Evolutionary conservation across 2,888 invertebrate genomes (phyloP), one percentile per base, ranked within the genome.

Genomic region (Meteorus colon): DNA sequence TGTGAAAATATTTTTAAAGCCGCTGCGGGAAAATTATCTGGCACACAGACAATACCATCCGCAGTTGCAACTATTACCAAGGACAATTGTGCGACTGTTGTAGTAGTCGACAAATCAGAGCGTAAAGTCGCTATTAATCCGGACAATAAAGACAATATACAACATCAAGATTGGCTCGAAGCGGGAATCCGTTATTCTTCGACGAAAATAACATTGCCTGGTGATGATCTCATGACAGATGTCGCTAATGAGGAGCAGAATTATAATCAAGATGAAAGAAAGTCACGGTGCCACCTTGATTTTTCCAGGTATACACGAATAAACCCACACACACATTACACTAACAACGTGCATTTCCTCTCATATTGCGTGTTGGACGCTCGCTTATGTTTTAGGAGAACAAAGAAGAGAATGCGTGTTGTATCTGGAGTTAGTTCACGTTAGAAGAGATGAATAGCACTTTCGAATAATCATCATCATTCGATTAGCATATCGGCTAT

Each of bases 131-230:
- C 80, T 3, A 75, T 81, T 79, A 84, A 84, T 48, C 82, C 83
- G 74, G 85, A 85, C 71, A 89, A 87, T 76, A 89, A 83, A 76
- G 85, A 85, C 73, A 89, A 88, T 76, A 89, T 89, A 70, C 85
- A 86, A 74, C 86, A 87, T 62, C 86, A 87, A 79, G 89, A 89
- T 73, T 89, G 89, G 89, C 83, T 89, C 41, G 89, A 89, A 75
- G 84, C 84, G 24, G 89, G 89, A 8, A 82, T 89, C 45, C 85
- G 84, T 76, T 89, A 89, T 81, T 88, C 89, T 48, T 89, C 89
- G 71, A 89, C 89, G 68, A 86, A 87, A 80, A 89, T 89, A 78
- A 88, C 87, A 41, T 80, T 89, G 63, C 84, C 87, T 8, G 87
- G 84, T 10, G 86, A 86, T 63, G 84, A 84, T 37, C 80, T 75